A percentile compares a stretch with the other conserved stretches of the same genome.
Conservation (phyloP, 2,888 invertebrate species). For the Macrophya annulata region DNA sequence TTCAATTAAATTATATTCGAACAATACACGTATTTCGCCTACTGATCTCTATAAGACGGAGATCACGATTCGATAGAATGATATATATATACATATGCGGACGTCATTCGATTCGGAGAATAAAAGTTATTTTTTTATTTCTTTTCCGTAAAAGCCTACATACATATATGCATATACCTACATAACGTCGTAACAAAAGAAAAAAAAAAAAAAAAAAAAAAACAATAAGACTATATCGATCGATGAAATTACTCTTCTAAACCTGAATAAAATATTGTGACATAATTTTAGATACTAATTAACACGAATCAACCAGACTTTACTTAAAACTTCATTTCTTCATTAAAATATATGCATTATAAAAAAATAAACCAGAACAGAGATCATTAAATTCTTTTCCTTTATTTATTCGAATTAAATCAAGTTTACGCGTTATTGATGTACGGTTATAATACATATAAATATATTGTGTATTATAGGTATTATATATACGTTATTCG, state of each 20-base stretch:
- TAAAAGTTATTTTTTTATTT: not conserved
- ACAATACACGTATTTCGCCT: not conserved
- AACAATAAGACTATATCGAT: too few species aligned
- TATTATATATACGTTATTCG: not conserved
- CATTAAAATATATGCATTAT: not conserved
- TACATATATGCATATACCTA: not conserved
- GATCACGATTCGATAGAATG: not conserved
- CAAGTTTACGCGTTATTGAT: not conserved
- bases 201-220: too few species aligned
- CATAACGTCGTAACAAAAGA: too few species aligned
- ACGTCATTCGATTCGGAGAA: constrained; percentile 15
- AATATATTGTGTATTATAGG: not conserved
- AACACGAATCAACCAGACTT: not conserved
- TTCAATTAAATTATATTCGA: constrained; percentile 7
- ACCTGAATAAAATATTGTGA: not conserved
- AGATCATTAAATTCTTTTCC: not conserved
- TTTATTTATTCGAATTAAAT: not conserved
- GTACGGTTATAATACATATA: not conserved
- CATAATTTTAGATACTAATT: not conserved
- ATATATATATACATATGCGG: not conserved
- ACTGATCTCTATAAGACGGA: not conserved
- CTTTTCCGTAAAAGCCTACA: not conserved
- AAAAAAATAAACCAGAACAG: not conserved
- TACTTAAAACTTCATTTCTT: not conserved
- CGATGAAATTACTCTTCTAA: too few species aligned